Evolutionary conservation across 1,140 invertebrate genomes (phyloP).

Genomic region (Megathymus violae): DNA sequence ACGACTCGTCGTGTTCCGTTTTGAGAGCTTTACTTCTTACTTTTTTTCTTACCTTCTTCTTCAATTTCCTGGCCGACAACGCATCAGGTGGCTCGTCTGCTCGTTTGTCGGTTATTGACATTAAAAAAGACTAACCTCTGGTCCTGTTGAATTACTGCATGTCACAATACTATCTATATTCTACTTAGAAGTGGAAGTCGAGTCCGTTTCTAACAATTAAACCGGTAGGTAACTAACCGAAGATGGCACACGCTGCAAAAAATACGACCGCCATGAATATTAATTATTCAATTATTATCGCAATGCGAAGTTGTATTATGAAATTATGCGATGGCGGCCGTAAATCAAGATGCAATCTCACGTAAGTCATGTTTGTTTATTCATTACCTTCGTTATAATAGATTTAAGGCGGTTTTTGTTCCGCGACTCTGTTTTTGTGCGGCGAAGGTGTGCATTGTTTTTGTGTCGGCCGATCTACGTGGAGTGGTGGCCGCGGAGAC

Average conservation of each 20-base stretch:
- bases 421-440: constrained; percentile 34
- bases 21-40: too few relatives aligned
- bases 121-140: too few relatives aligned
- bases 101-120: too few relatives aligned
- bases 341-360: constrained; percentile 39
- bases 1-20: too few relatives aligned
- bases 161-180: too few relatives aligned
- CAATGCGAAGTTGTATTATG: constrained; percentile 33
- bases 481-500: neutral
- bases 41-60: too few relatives aligned
- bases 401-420: constrained; percentile 37
- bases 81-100: too few relatives aligned
- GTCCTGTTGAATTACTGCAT: too few relatives aligned
- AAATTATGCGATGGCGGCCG: constrained; percentile 21
- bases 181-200: too few relatives aligned
- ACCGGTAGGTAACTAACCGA: constrained; percentile 11
- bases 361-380: constrained; percentile 45
- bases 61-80: too few relatives aligned
- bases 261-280: constrained; percentile 17
- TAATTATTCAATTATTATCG: constrained; percentile 24
- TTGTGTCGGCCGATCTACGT: constrained; percentile 23
- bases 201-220: constrained; percentile 4
- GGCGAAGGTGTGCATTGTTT: constrained; percentile 33
- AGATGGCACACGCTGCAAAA: constrained; percentile 9
- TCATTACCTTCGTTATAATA: constrained; percentile 48